Percentiles rank a stretch among this genome's conserved stretches.
Conservation (phyloP, 2,888 invertebrate genomes). For the Rhagium mordax region DNA sequence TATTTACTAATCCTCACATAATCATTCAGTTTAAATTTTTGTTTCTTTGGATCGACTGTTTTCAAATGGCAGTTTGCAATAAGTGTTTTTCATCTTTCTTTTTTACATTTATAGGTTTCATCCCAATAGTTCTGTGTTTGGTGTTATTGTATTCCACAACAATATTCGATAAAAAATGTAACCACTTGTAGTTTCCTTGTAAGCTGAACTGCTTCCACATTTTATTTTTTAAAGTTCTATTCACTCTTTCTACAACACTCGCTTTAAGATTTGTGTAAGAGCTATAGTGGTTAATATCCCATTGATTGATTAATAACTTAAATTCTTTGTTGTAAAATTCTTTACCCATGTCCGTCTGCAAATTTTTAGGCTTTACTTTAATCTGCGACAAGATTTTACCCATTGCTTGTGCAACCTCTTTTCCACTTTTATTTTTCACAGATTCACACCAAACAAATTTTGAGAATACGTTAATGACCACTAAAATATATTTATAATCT, state of each 20-base stretch:
- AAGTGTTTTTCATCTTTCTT: background rate
- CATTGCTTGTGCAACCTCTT: conserved; percentile 50
- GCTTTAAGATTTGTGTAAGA: background rate
- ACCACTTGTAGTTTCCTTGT: no score
- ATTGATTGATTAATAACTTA: background rate
- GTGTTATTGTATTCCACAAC: background rate
- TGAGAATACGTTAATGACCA: conserved; percentile 60
- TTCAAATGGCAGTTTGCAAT: background rate
- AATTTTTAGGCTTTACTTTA: conserved; percentile 21
- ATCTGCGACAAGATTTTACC: background rate
- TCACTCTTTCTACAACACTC: background rate
- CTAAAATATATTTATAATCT: conserved; percentile 56
- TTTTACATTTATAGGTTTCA: background rate
- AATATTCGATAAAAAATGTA: no score
- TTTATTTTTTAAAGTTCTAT: no score
- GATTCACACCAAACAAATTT: conserved; percentile 61
- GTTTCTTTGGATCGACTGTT: no score
- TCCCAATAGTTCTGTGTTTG: background rate
- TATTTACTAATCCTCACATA: no score
- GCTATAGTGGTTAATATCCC: background rate
- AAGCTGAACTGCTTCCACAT: no score
- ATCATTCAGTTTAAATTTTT: no score
- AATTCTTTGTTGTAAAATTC: no score
- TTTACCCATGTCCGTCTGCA: conserved; percentile 44
- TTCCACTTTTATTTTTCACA: conserved; percentile 55